A percentile compares a stretch with the other conserved stretches of the same genome.
phyloP scores from a whole-genome alignment of 2,797 vertebrate genomes.

The Bradypus variegatus region DNA sequence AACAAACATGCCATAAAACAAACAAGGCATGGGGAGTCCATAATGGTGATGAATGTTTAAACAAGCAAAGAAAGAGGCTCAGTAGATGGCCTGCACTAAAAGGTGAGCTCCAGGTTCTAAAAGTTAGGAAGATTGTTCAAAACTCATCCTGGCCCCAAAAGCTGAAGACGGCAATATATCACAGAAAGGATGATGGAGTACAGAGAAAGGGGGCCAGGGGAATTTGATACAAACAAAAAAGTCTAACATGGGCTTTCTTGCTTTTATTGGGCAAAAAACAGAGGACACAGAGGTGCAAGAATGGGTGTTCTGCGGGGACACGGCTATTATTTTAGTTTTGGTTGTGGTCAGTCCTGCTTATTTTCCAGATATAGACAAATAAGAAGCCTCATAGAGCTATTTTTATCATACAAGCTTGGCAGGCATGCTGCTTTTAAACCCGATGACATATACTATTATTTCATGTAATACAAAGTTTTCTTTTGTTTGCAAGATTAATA shows the following conservation, averaged over 20 bases:
- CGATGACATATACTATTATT: background rate
- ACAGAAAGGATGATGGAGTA: background rate
- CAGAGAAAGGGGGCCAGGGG: background rate
- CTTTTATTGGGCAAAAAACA: background rate
- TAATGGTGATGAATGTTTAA: background rate
- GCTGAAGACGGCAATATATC: background rate
- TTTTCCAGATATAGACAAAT: background rate
- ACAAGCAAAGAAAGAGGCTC: background rate
- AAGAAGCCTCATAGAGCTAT: background rate
- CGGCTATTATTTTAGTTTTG: background rate
- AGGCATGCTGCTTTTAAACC: background rate
- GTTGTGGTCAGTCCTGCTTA: background rate
- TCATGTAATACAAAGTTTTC: background rate
- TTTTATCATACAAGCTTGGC: conserved; percentile 1
- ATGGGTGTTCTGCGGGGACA: background rate
- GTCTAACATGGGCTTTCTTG: background rate
- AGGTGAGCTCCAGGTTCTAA: background rate
- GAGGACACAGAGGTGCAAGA: background rate
- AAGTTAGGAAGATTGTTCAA: background rate
- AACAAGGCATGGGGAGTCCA: background rate
- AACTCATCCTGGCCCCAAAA: background rate
- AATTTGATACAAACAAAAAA: background rate
- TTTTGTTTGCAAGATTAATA: background rate
- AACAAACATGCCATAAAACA: background rate
- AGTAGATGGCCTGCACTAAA: background rate